Base-by-base conservation (phyloP, 1,140 invertebrate genomes). In the Popillia japonica region DNA sequence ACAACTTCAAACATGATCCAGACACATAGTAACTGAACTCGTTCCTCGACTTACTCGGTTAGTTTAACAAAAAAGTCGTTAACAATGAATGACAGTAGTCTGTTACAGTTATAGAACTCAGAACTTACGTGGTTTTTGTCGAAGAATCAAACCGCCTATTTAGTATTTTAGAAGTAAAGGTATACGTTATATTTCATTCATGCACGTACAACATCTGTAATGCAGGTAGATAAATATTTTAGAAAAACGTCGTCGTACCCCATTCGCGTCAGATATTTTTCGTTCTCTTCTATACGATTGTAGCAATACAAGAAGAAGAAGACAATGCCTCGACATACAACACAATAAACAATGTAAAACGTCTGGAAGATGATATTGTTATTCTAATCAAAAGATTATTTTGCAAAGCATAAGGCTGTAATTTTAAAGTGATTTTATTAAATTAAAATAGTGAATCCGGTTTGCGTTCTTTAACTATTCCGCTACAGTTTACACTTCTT, bases 1-100 rank as follows among this genome's bases (percentile, higher is more conserved):
- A 55, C 48, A 55, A 55, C 48, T 17, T 55, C 48, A 55, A 55
- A 55, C 48, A 55, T 55, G 48, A 55, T 55, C 48, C 11, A 55
- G 48, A 55, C 17, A 55, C 48, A 55, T 55, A 55, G 17, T 55
- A 55, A 55, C 48, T 17, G 48, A 55, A 55, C 48, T 55, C 14
- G 48, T 55, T 17, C 48, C 14, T 55, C 48, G 27, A 34, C 27
- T 34, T 34, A 34, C 27, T 34, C 27, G 27, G 2, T 34, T 17
- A 55, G 11, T 17, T 6, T 17, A 17, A n/a, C 11, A 55, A 55
- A 17, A 55, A 55, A 55, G 48, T 34, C 14, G 17, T n/a, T 55
- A 55, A 55, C 48, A 55, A 17, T 55, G n/a, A 20, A 17, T 17
- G 14, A 17, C 48, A 7, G 48, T 55, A 55, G 48, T 55, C 48